These are phyloP conservation scores for Pipistrellus nathusii DNA, from an alignment of 2,797 vertebrate genomes.

Conservation along the genomic window DNA sequence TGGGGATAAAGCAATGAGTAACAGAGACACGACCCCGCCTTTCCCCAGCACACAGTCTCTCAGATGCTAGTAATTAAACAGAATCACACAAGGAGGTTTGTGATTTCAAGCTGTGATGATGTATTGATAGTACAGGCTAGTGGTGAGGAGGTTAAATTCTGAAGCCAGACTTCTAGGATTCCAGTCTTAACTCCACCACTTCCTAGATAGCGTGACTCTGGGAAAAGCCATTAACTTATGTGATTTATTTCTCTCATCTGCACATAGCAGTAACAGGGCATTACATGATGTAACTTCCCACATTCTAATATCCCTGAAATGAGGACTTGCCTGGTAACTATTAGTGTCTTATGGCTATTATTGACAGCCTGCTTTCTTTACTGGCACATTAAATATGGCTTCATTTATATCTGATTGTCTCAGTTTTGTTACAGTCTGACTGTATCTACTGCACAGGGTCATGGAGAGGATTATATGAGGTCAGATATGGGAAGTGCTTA, in stretches of 20 bases:
- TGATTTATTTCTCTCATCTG: neutral
- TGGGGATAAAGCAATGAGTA: neutral
- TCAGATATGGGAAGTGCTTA: neutral
- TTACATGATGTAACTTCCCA: neutral
- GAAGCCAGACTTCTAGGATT: neutral
- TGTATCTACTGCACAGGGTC: neutral
- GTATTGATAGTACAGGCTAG: neutral
- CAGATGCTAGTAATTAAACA: neutral
- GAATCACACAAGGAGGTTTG: neutral
- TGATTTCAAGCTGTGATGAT: neutral
- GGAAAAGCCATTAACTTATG: neutral
- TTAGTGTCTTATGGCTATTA: neutral
- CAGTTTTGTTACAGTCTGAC: slow-evolving; percentile 4
- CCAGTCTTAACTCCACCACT: neutral
- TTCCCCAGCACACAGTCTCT: neutral
- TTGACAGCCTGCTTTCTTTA: neutral
- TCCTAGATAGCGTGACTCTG: neutral
- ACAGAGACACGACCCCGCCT: neutral
- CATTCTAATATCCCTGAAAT: neutral
- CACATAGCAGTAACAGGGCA: neutral
- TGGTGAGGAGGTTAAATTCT: neutral
- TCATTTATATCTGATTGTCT: neutral
- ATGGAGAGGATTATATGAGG: slow-evolving; percentile 2
- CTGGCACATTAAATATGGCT: neutral
- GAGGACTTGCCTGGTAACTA: neutral